A percentile compares a stretch with the other conserved stretches of the same genome.
Evolutionary conservation across 2,113 vertebrate species (phyloP).

Genomic region (Aviceda subcristata): DNA sequence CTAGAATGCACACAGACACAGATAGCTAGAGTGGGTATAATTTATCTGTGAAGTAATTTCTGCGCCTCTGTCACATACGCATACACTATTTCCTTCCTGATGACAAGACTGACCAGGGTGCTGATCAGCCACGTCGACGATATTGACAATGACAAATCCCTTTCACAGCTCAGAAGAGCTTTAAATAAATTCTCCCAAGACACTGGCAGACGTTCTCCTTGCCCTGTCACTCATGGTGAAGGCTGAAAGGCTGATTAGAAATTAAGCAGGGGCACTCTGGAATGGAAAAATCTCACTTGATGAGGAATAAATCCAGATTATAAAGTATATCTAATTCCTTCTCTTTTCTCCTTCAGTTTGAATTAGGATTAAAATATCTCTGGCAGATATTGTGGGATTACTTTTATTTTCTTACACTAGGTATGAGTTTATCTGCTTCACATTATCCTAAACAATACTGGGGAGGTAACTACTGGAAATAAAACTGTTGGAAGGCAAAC

Average conservation of each 20-base stretch:
- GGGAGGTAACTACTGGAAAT: neutral
- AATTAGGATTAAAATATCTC: constrained; percentile 25
- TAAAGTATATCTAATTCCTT: neutral
- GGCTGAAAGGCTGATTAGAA: constrained; percentile 15
- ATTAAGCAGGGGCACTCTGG: neutral
- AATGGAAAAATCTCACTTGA: constrained; percentile 3
- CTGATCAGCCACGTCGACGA: neutral
- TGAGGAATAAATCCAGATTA: neutral
- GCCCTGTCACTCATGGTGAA: constrained; percentile 12
- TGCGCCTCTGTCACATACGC: neutral
- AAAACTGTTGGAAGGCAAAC: neutral
- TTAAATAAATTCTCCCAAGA: constrained; percentile 44
- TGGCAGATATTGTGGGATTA: neutral
- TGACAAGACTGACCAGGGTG: constrained; percentile 2
- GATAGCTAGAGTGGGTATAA: neutral
- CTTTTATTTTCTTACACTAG: neutral
- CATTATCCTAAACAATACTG: neutral
- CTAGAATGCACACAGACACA: constrained; percentile 15
- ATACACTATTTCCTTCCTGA: neutral
- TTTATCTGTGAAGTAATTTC: constrained; percentile 1
- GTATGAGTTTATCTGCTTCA: neutral
- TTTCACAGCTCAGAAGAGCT: constrained; percentile 3
- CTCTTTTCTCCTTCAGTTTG: constrained; percentile 12
- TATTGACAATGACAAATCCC: constrained; percentile 56
- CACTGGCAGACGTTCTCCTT: neutral